Evolutionary conservation across 2,888 invertebrate genomes (phyloP).

Genomic region (Chrysolina americana): DNA sequence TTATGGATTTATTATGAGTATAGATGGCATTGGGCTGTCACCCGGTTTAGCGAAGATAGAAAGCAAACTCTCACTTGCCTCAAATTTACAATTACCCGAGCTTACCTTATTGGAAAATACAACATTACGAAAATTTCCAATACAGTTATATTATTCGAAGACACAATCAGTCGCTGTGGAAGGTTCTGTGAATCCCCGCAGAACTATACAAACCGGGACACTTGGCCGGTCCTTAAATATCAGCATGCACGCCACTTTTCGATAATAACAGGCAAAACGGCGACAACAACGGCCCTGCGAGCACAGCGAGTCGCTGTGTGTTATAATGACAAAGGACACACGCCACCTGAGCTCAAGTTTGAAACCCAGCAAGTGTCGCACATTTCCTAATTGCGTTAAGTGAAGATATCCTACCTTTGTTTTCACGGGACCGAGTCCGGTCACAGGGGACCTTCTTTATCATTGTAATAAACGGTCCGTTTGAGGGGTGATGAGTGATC

Average conservation of each 20-base stretch:
- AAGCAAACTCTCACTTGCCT: too few species aligned
- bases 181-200: too few species aligned
- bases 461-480: background rate
- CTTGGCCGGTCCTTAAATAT: background rate
- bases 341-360: slow-evolving; percentile 43
- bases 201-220: too few species aligned
- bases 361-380: slow-evolving; percentile 31
- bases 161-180: too few species aligned
- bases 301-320: slow-evolving; percentile 32
- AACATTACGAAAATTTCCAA: too few species aligned
- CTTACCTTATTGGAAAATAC: too few species aligned
- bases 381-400: slow-evolving; percentile 30
- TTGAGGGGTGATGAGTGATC: background rate
- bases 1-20: too few species aligned
- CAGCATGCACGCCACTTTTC: background rate
- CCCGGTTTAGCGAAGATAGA: too few species aligned
- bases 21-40: too few species aligned
- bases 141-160: too few species aligned
- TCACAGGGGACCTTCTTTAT: slow-evolving; percentile 11
- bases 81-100: too few species aligned
- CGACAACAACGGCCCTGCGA: slow-evolving; percentile 32
- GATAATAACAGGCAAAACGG: slow-evolving; percentile 27
- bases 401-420: slow-evolving; percentile 32
- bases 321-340: slow-evolving; percentile 49
- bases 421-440: background rate